These are phyloP conservation scores for Petrosia ficiformis DNA, from an alignment of 37 sponge, comb jelly and placozoan species.

Conservation along the genomic window DNA sequence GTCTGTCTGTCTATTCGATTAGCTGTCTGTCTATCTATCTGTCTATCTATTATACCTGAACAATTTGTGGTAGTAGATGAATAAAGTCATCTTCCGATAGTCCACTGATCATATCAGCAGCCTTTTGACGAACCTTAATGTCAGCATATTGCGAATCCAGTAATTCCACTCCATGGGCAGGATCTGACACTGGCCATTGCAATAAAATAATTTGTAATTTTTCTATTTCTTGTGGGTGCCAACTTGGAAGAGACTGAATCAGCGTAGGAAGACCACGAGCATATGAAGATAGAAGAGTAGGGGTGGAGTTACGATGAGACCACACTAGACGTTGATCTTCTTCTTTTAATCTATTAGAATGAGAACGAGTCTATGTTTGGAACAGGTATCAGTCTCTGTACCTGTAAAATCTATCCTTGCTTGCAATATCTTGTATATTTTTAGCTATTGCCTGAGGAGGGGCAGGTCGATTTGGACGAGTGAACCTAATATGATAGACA, in stretches of 20 bases:
- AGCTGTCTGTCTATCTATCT: background rate
- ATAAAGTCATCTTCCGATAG: slow-evolving; percentile 58
- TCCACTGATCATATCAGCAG: slow-evolving; percentile 33
- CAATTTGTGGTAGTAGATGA: slow-evolving; percentile 68
- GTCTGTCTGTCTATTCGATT: background rate
- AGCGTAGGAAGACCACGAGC: slow-evolving; percentile 61
- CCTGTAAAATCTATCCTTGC: background rate
- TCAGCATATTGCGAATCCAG: slow-evolving; percentile 64
- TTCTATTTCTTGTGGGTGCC: slow-evolving; percentile 1
- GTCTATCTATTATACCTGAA: slow-evolving; percentile 35
- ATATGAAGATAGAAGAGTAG: slow-evolving; percentile 16
- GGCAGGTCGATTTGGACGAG: background rate
- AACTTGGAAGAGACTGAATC: slow-evolving; percentile 37
- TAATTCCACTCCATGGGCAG: slow-evolving; percentile 55
- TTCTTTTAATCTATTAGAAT: slow-evolving; percentile 20
- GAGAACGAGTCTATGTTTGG: background rate
- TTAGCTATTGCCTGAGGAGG: background rate
- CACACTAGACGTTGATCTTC: slow-evolving; percentile 51
- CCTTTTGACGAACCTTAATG: slow-evolving; percentile 43
- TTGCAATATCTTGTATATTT: background rate
- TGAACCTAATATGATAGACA: background rate
- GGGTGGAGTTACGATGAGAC: slow-evolving; percentile 31
- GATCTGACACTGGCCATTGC: slow-evolving; percentile 35
- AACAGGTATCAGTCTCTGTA: background rate
- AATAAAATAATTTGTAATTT: slow-evolving; percentile 18